A percentile compares a stretch with the other conserved stretches of the same genome.
phyloP scores from a whole-genome alignment of 2,888 invertebrate genomes.

The Steinernema scapterisci region DNA sequence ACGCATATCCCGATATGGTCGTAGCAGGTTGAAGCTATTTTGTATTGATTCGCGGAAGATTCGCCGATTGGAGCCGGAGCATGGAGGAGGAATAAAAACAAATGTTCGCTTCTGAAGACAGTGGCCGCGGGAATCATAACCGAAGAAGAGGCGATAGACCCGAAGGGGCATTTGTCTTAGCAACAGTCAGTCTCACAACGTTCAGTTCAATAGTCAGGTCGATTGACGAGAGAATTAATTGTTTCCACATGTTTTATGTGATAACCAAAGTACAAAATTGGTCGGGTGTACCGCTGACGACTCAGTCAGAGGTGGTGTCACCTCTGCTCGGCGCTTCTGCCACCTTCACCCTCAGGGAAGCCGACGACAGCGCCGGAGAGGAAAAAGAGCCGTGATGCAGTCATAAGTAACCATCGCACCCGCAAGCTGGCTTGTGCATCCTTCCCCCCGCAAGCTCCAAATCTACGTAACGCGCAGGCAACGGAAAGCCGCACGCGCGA shows the following conservation, averaged over 20 bases:
- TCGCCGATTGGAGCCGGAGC: neutral
- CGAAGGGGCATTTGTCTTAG: constrained; percentile 7
- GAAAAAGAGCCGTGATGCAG: constrained; percentile 1
- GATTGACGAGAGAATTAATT: constrained; percentile 28
- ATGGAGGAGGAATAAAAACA: neutral
- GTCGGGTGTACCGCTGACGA: neutral
- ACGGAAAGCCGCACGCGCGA: constrained; percentile 26
- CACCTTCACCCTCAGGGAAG: constrained; percentile 1
- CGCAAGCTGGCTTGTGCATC: constrained; percentile 5
- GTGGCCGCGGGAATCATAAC: neutral
- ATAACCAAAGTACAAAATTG: constrained; percentile 30
- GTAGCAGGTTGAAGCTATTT: neutral
- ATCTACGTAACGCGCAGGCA: constrained; percentile 26
- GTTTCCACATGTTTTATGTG: constrained; percentile 31
- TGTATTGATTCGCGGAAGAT: neutral
- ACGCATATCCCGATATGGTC: neutral
- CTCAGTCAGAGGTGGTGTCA: neutral
- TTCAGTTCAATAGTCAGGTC: constrained; percentile 2
- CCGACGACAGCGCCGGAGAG: neutral
- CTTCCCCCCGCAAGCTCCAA: constrained; percentile 16
- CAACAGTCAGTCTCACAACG: constrained; percentile 6
- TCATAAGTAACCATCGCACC: neutral
- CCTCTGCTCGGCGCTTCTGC: neutral
- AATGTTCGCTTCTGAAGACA: neutral
- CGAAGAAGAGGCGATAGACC: neutral